Evolutionary conservation across 1,140 invertebrate species (phyloP).

Genomic region (Argopecten irradians): DNA sequence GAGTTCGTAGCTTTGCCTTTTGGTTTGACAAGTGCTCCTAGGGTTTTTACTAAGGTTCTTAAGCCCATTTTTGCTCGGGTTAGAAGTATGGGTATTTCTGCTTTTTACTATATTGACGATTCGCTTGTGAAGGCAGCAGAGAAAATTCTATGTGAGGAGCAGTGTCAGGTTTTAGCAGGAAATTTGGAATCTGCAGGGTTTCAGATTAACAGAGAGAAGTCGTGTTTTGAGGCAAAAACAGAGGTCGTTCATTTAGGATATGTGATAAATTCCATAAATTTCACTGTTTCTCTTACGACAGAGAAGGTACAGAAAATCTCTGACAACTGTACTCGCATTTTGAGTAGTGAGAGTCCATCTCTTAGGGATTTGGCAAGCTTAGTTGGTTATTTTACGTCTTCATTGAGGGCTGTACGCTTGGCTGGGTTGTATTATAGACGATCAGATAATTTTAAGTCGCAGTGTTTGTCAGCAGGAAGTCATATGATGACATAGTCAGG

Average conservation of each 20-base stretch:
- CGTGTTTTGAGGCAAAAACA: background rate
- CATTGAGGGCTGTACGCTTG: too few species aligned
- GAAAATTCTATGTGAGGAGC: background rate
- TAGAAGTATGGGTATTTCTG: too few species aligned
- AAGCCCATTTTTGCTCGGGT: background rate
- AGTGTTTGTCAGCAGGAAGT: too few species aligned
- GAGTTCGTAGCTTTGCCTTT: background rate
- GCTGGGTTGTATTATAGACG: too few species aligned
- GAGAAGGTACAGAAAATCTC: constrained; percentile 20
- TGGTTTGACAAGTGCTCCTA: background rate
- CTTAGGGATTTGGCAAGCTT: too few species aligned
- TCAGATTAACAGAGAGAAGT: constrained; percentile 16
- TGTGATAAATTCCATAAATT: background rate
- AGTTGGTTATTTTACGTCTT: too few species aligned
- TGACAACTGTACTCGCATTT: background rate
- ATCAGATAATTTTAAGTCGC: too few species aligned
- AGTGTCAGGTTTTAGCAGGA: background rate
- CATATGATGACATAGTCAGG: too few species aligned
- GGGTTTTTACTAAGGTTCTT: background rate
- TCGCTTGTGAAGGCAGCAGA: background rate
- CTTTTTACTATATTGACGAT: constrained; percentile 25
- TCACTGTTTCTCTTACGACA: background rate
- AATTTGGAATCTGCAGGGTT: background rate
- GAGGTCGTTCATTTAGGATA: constrained; percentile 11
- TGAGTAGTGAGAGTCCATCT: background rate